These are phyloP conservation scores for Onchidella celtica DNA, from an alignment of 2,888 invertebrate genomes.

Conservation along the genomic window DNA sequence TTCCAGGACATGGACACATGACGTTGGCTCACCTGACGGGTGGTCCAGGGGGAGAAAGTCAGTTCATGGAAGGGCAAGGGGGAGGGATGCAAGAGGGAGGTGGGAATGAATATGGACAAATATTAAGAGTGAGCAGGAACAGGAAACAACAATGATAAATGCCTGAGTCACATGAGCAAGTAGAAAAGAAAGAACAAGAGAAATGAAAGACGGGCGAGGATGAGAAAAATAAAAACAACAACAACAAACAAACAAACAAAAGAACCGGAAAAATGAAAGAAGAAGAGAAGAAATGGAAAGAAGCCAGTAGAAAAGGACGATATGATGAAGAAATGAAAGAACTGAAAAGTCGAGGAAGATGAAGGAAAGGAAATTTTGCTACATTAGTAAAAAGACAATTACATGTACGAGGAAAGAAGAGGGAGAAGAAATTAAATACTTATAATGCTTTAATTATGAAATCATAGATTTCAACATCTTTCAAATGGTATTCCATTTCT, in stretches of 20 bases:
- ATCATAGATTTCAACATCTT: too few relatives aligned
- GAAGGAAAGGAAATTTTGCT: too few relatives aligned
- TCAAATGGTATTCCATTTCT: too few relatives aligned
- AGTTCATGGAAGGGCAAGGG: not conserved
- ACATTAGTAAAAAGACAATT: too few relatives aligned
- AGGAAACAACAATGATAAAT: not conserved
- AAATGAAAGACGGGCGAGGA: constrained; percentile 57
- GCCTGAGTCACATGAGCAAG: constrained; percentile 54
- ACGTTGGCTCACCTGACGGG: constrained; percentile 45
- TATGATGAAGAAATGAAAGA: not conserved
- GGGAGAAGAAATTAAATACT: too few relatives aligned
- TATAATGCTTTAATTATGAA: too few relatives aligned
- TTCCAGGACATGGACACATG: constrained; percentile 61
- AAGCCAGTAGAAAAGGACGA: not conserved
- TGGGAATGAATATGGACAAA: not conserved
- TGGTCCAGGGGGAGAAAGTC: not conserved
- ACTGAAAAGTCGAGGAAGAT: too few relatives aligned
- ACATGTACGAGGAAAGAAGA: too few relatives aligned
- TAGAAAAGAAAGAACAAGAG: constrained; percentile 62
- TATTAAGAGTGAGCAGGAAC: not conserved
- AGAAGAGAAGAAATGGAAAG: not conserved
- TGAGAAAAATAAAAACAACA: too few relatives aligned
- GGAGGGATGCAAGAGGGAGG: not conserved
- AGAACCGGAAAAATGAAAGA: constrained; percentile 62
- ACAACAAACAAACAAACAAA: too few relatives aligned